Conservation (phyloP, 1,140 invertebrate species). For the Drosophila lacertosa region DNA sequence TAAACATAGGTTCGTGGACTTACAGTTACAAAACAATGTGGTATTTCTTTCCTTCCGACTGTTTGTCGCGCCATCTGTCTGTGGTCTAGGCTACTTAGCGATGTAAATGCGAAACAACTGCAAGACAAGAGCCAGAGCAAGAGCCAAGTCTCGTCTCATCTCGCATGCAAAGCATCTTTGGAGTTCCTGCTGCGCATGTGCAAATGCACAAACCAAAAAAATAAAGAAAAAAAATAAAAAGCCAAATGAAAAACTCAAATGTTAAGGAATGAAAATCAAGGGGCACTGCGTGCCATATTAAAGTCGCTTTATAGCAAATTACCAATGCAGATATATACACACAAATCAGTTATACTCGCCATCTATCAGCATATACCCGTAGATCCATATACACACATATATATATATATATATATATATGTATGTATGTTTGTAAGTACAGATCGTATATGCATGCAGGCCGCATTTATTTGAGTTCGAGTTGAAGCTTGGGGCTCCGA, state of each 20-base stretch:
- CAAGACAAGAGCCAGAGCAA: neutral
- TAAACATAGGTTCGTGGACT: too few species aligned
- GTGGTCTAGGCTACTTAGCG: constrained; percentile 39
- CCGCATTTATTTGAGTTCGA: constrained; percentile 62
- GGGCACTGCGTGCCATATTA: constrained; percentile 72
- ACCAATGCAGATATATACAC: constrained; percentile 78
- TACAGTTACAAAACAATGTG: too few species aligned
- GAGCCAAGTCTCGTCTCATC: constrained; percentile 29
- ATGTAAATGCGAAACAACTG: constrained; percentile 59
- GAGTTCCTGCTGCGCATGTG: constrained; percentile 40
- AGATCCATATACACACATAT: constrained; percentile 14
- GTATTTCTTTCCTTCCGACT: too few species aligned
- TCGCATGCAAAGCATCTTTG: constrained; percentile 62
- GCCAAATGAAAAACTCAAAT: constrained; percentile 7
- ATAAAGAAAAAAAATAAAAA: neutral
- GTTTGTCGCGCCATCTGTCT: neutral
- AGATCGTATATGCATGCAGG: constrained; percentile 49
- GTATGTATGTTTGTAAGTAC: too few species aligned
- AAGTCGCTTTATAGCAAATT: constrained; percentile 73
- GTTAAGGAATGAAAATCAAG: constrained; percentile 1
- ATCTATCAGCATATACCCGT: constrained; percentile 67
- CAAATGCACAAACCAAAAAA: constrained; percentile 15
- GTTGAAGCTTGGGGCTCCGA: constrained; percentile 27
- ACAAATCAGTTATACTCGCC: constrained; percentile 77
- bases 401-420: constrained; percentile 21